These are phyloP conservation scores for Cinclus mexicanus DNA, from an alignment of 2,113 vertebrate species.

Conservation along the genomic window DNA sequence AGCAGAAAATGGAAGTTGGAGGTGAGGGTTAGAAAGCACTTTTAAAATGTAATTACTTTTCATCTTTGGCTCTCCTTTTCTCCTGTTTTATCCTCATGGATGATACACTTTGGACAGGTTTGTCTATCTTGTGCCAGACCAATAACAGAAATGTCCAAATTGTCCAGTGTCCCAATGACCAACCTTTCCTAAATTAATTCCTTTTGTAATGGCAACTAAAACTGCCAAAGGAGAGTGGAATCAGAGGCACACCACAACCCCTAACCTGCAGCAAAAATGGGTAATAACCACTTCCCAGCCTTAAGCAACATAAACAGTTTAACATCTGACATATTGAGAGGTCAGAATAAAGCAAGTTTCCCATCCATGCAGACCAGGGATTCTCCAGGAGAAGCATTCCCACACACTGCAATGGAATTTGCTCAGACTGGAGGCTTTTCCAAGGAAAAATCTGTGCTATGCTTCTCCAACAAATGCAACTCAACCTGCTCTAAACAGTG, in stretches of 20 bases:
- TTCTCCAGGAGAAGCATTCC: background rate
- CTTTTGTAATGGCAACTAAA: background rate
- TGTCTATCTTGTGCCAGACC: background rate
- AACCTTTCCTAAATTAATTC: background rate
- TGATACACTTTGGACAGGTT: background rate
- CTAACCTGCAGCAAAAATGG: background rate
- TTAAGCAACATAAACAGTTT: background rate
- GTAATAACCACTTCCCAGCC: background rate
- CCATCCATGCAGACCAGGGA: background rate
- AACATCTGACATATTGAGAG: background rate
- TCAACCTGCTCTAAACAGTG: background rate
- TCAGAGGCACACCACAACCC: background rate
- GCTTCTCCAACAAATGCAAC: background rate
- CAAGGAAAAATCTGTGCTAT: background rate
- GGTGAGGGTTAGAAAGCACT: background rate
- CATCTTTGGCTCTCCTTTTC: background rate
- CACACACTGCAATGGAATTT: background rate
- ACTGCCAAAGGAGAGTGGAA: background rate
- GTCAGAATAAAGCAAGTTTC: background rate
- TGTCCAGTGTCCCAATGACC: background rate
- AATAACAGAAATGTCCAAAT: background rate
- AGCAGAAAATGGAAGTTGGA: background rate
- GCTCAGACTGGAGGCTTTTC: background rate
- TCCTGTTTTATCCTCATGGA: background rate
- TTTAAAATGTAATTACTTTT: background rate